Evolutionary conservation across 30 jellyfish, hydroid and myxozoan genomes (phyloP), one percentile per base, ranked within the genome.

Genomic region (Aurelia sp.): DNA sequence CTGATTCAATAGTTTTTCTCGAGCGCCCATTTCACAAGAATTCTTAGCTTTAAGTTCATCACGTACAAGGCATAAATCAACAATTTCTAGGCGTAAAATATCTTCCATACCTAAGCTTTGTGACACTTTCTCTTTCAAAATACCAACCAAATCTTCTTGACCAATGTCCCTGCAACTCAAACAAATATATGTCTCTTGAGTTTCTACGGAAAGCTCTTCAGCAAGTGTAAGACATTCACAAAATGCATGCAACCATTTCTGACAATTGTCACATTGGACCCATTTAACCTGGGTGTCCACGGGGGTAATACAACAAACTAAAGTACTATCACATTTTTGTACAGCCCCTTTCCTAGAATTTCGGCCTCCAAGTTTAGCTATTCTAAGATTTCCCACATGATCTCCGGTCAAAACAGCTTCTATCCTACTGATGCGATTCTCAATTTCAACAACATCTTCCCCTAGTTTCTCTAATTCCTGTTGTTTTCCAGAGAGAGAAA

Each of bases 21-120:
- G 20, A 70, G 24, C 15, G 12, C 82, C 69, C 82, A 70, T 70
- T 17, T 70, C 27, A 17, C 73, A 33, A 13, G 71, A 71, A 70
- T 10, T 22, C 73, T 20, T 72, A 31, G 84, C 84, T 41, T 72
- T 72, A 72, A 72, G 70, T 20, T 72, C 84, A 72, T 72, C 84
- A 52, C 48, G 47, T 5, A 72, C 47, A 31, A 15, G 38, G 12
- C 74, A 10, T 47, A 31, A 19, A 27, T 72, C 71, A 5, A 72
- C 84, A 72, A 44, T 52, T 10, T 18, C 84, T 72, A 72, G 67
- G 19, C 33, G 84, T 41, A 72, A 35, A 65, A 20, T 10, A 55
- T 30, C 89, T 12, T 60, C 89, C 47, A 59, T 67, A 31, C 50
- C 47, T 38, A 60, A 22, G 44, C 13, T 78, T 15, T 64, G 69